A percentile compares a stretch with the other conserved stretches of the same genome.
phyloP scores from a whole-genome alignment of 2,888 invertebrate genomes.

The Aspidiotus rigidus region DNA sequence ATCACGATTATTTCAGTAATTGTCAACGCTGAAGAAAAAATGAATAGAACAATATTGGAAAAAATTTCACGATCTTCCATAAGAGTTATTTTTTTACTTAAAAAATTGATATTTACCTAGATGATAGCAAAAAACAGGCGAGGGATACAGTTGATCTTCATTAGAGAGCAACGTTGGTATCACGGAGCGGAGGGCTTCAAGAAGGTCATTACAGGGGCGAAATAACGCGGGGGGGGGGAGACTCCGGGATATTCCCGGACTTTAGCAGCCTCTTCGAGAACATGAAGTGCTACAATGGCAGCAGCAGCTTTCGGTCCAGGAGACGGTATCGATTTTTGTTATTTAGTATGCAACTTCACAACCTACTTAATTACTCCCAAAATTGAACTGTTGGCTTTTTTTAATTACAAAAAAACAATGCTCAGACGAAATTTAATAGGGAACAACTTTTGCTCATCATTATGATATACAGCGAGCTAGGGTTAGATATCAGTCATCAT shows the following conservation, averaged over 20 bases:
- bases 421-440: slow-evolving; percentile 12
- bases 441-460: slow-evolving; percentile 18
- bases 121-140: too few relatives aligned
- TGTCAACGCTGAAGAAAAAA: too few relatives aligned
- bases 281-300: slow-evolving; percentile 46
- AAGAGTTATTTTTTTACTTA: too few relatives aligned
- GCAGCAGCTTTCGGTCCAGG: slow-evolving; percentile 74
- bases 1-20: too few relatives aligned
- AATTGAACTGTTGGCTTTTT: background rate
- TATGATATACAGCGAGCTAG: slow-evolving; percentile 20
- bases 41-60: too few relatives aligned
- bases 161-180: too few relatives aligned
- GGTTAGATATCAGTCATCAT: slow-evolving; percentile 21
- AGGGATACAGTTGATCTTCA: too few relatives aligned
- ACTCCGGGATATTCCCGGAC: slow-evolving; percentile 72
- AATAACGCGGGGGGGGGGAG: slow-evolving; percentile 16
- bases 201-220: too few relatives aligned
- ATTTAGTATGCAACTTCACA: slow-evolving; percentile 87
- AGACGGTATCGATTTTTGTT: slow-evolving; percentile 94
- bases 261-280: slow-evolving; percentile 52
- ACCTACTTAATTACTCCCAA: slow-evolving; percentile 44
- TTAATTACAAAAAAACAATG: background rate
- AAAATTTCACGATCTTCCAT: too few relatives aligned
- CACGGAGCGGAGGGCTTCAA: too few relatives aligned
- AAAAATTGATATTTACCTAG: too few relatives aligned